Conservation (phyloP, 2,888 invertebrate genomes). For the Lasioglossum oenotherae region DNA sequence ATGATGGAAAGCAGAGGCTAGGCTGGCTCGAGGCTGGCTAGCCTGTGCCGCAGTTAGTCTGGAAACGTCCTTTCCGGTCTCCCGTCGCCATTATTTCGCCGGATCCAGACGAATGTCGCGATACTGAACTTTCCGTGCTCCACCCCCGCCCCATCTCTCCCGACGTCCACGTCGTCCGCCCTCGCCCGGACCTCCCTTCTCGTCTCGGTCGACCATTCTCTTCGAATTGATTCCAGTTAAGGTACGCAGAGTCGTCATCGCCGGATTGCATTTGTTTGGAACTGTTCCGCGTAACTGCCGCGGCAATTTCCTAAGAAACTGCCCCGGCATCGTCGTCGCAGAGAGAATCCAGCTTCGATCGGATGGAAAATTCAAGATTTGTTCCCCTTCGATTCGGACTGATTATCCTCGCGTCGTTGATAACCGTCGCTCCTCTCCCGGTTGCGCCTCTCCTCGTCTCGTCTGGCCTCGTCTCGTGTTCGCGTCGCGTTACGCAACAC, state of each 20-base stretch:
- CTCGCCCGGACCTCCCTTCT: not conserved
- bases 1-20: slow-evolving; percentile 67
- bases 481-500: not conserved
- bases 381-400: slow-evolving; percentile 17
- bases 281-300: slow-evolving; percentile 10
- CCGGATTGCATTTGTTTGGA: slow-evolving; percentile 31
- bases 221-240: slow-evolving; percentile 45
- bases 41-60: slow-evolving; percentile 58
- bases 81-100: slow-evolving; percentile 63
- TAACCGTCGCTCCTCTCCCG: not conserved
- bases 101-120: slow-evolving; percentile 63
- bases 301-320: slow-evolving; percentile 21
- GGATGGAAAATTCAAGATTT: slow-evolving; percentile 1
- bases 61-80: slow-evolving; percentile 66
- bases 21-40: slow-evolving; percentile 48
- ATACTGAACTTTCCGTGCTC: slow-evolving; percentile 49
- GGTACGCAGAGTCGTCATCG: slow-evolving; percentile 18
- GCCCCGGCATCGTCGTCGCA: not conserved
- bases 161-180: not conserved
- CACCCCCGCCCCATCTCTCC: not conserved
- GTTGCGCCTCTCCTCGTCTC: not conserved
- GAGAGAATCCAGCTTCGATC: not conserved
- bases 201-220: not conserved
- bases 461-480: not conserved
- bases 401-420: not conserved